phyloP scores from a whole-genome alignment of 53 echinoderm and acorn worm genomes.

The Antedon mediterranea region DNA sequence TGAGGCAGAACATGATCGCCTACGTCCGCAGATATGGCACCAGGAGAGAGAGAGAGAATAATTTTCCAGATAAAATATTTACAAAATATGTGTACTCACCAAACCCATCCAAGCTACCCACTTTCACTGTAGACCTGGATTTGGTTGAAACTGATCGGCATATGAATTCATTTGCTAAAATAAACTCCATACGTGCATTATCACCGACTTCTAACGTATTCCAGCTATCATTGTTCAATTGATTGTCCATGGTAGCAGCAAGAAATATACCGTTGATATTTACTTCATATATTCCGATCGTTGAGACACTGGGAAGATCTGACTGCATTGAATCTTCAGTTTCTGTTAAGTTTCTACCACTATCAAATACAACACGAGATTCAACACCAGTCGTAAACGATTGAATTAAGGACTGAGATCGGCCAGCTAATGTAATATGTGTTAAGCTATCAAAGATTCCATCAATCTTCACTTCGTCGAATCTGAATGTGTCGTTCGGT shows the following conservation, averaged over 20 bases:
- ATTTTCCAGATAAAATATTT: too few species aligned
- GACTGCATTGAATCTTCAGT: neutral
- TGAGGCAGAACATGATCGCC: too few species aligned
- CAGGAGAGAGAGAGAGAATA: too few species aligned
- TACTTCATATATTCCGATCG: neutral
- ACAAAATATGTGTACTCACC: neutral
- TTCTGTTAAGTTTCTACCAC: conserved; percentile 12
- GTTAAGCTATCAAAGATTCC: conserved; percentile 26
- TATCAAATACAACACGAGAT: conserved; percentile 35
- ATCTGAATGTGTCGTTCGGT: conserved; percentile 9
- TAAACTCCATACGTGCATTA: neutral
- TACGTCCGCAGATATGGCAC: too few species aligned
- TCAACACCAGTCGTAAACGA: conserved; percentile 22
- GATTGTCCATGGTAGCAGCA: neutral
- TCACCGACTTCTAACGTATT: neutral
- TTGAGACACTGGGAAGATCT: neutral
- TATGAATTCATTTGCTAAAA: neutral
- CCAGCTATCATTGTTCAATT: neutral
- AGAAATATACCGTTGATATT: neutral
- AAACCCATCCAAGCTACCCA: neutral
- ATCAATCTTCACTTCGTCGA: conserved; percentile 16
- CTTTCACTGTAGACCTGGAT: neutral
- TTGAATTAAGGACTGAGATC: conserved; percentile 2
- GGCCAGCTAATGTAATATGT: conserved; percentile 19
- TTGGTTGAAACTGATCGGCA: neutral